Evolutionary conservation across 2,797 vertebrate species (phyloP).

Genomic region (Numenius phaeopus): DNA sequence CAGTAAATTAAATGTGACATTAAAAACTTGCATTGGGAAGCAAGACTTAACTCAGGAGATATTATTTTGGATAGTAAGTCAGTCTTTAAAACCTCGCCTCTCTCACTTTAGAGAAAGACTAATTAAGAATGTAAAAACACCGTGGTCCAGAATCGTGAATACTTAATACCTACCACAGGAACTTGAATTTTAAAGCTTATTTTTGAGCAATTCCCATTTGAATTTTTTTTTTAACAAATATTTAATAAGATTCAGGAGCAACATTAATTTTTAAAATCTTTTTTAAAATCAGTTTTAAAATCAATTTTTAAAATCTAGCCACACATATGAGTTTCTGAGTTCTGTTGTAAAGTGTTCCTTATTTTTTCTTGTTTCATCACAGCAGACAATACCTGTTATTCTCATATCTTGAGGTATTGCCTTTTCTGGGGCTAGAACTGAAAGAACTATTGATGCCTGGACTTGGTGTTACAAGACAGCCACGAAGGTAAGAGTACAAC

Average conservation of each 20-base stretch:
- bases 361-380: not conserved
- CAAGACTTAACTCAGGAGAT: not conserved
- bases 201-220: not conserved
- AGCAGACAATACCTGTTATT: not conserved
- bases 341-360: not conserved
- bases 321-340: fast-evolving
- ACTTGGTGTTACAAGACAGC: not conserved
- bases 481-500: not conserved
- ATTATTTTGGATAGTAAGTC: not conserved
- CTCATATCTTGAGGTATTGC: not conserved
- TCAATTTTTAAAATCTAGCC: not conserved
- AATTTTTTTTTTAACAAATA: not conserved
- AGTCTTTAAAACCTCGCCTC: not conserved
- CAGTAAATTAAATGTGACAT: not conserved
- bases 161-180: not conserved
- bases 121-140: not conserved
- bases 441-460: not conserved
- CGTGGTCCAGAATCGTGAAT: not conserved
- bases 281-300: too few relatives aligned
- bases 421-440: not conserved
- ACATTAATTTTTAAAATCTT: too few relatives aligned
- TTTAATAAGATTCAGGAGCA: not conserved
- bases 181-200: not conserved
- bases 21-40: not conserved
- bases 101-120: not conserved